A percentile compares a stretch with the other conserved stretches of the same genome.
phyloP scores from a whole-genome alignment of 2,888 invertebrate genomes.

The Lasioglossum vierecki region DNA sequence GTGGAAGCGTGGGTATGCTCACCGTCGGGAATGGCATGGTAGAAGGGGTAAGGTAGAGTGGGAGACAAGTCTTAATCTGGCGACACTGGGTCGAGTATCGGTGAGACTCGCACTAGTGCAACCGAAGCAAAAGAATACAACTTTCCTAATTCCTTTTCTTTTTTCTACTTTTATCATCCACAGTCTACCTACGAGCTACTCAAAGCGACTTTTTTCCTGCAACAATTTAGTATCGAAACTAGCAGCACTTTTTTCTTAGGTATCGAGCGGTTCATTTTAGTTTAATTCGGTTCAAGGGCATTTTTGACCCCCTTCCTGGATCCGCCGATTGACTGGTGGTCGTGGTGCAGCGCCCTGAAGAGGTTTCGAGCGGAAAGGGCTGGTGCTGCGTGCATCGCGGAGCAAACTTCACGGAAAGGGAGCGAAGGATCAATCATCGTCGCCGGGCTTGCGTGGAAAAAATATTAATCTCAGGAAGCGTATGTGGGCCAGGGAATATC shows the following conservation, averaged over 20 bases:
- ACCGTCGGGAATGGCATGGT: no score
- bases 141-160: no score
- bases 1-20: no score
- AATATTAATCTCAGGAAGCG: constrained; percentile 74
- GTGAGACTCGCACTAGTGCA: no score
- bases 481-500: constrained; percentile 81
- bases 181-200: no score
- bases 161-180: no score
- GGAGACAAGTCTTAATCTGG: no score
- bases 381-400: background rate
- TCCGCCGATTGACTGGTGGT: background rate
- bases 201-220: background rate
- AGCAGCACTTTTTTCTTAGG: background rate
- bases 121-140: no score
- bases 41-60: no score
- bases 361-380: background rate
- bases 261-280: background rate
- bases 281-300: constrained; percentile 5
- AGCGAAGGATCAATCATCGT: constrained; percentile 46
- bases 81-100: no score
- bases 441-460: constrained; percentile 64
- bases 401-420: background rate
- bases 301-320: background rate
- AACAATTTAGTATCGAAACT: background rate
- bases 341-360: background rate